A percentile compares a stretch with the other conserved stretches of the same genome.
These are phyloP conservation scores for Sesamia nonagrioides DNA, from an alignment of 1,140 invertebrate species.

Conservation along the genomic window DNA sequence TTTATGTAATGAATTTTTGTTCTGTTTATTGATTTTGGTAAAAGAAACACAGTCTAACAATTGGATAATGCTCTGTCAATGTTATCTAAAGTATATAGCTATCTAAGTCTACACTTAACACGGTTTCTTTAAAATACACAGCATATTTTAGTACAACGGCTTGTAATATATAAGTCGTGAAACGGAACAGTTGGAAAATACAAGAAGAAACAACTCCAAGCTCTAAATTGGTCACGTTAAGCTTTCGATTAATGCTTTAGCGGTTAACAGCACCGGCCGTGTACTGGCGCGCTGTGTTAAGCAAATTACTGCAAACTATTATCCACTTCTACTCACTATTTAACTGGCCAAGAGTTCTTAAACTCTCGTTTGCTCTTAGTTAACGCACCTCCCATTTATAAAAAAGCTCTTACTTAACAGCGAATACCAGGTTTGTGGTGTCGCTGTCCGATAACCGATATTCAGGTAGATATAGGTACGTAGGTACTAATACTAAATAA, in stretches of 20 bases:
- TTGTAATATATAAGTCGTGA: constrained; percentile 70
- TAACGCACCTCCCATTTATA: constrained; percentile 39
- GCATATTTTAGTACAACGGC: constrained; percentile 56
- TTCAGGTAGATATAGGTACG: constrained; percentile 15
- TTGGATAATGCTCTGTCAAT: constrained; percentile 39
- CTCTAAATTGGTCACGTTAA: constrained; percentile 85
- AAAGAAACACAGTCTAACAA: constrained; percentile 36
- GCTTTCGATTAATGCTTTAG: constrained; percentile 81
- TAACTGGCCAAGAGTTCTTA: constrained; percentile 14
- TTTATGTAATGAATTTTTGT: not conserved
- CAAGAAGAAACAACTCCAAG: constrained; percentile 81
- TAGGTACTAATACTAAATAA: constrained; percentile 9
- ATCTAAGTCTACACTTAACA: constrained; percentile 58
- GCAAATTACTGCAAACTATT: constrained; percentile 64
- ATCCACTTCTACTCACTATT: constrained; percentile 47
- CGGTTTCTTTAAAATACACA: constrained; percentile 54
- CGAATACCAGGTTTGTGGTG: constrained; percentile 41
- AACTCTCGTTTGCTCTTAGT: constrained; percentile 12
- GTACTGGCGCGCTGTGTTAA: constrained; percentile 62
- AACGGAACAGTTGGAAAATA: constrained; percentile 80
- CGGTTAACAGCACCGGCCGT: constrained; percentile 68
- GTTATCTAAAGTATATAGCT: constrained; percentile 51
- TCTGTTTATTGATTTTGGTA: not conserved
- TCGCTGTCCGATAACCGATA: constrained; percentile 31
- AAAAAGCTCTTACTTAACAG: constrained; percentile 40